Conservation (phyloP, 2,888 invertebrate genomes). For the Lobophora halterata region DNA sequence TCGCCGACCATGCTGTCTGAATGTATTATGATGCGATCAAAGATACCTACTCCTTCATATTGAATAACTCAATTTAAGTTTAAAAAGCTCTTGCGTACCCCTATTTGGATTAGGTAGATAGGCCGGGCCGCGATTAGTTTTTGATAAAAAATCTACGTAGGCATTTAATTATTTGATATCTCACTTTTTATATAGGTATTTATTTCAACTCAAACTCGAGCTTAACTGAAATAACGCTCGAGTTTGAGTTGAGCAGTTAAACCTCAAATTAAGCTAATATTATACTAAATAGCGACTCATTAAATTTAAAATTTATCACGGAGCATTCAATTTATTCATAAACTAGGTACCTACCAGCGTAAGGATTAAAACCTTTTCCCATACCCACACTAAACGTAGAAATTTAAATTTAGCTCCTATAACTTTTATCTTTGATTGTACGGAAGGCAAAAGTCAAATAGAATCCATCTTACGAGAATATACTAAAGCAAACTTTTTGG, state of each 20-base stretch:
- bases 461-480: slow-evolving; percentile 43
- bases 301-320: no score
- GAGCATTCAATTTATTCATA: no score
- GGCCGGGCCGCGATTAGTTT: not conserved
- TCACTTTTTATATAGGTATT: no score
- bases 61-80: slow-evolving; percentile 11
- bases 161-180: no score
- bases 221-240: no score
- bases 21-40: slow-evolving; percentile 40
- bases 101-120: no score
- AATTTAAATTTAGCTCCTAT: slow-evolving; percentile 7
- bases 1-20: slow-evolving; percentile 38
- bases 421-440: slow-evolving; percentile 24
- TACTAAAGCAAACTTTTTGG: slow-evolving; percentile 48
- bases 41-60: slow-evolving; percentile 31
- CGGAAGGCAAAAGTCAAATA: slow-evolving; percentile 41
- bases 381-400: not conserved
- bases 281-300: no score
- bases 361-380: no score
- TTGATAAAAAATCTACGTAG: slow-evolving; percentile 11
- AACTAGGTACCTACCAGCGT: no score
- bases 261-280: no score
- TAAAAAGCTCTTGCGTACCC: not conserved
- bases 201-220: no score
- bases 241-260: no score